phyloP scores from a whole-genome alignment of 2,888 invertebrate genomes.

The Pheosia gnoma region DNA sequence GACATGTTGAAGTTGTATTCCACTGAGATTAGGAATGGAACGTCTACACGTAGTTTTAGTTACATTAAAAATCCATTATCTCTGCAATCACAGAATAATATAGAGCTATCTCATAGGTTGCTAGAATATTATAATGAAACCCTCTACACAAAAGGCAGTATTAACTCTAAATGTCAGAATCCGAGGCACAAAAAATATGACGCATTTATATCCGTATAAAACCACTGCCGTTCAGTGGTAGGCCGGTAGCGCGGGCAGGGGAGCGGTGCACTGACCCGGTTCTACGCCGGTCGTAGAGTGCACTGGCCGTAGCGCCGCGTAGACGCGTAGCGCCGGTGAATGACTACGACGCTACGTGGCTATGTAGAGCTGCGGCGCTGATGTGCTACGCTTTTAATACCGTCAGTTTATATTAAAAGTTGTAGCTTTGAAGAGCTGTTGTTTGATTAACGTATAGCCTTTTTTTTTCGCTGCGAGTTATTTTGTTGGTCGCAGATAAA shows the following conservation, averaged over 20 bases:
- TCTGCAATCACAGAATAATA: too few relatives aligned
- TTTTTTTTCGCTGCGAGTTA: too few relatives aligned
- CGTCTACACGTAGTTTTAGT: too few relatives aligned
- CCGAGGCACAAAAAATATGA: background rate
- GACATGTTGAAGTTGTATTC: too few relatives aligned
- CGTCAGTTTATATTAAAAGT: background rate
- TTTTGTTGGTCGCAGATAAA: too few relatives aligned
- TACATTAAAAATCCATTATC: too few relatives aligned
- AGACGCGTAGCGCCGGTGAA: slow-evolving; percentile 47
- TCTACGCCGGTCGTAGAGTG: slow-evolving; percentile 65
- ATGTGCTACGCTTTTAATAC: slow-evolving; percentile 14
- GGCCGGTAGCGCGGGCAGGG: slow-evolving; percentile 25
- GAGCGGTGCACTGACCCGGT: slow-evolving; percentile 67
- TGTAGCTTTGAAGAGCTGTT: background rate
- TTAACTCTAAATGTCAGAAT: background rate
- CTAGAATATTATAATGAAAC: background rate
- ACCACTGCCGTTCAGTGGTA: slow-evolving; percentile 8
- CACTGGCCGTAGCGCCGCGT: slow-evolving; percentile 65
- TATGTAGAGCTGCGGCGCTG: slow-evolving; percentile 26
- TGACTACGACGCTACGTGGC: slow-evolving; percentile 34
- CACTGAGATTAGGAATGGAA: too few relatives aligned
- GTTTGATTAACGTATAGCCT: too few relatives aligned
- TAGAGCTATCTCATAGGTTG: background rate
- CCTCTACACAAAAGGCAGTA: background rate
- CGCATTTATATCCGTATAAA: slow-evolving; percentile 4